phyloP scores from a whole-genome alignment of 2,113 vertebrate genomes.

The Micromys minutus region DNA sequence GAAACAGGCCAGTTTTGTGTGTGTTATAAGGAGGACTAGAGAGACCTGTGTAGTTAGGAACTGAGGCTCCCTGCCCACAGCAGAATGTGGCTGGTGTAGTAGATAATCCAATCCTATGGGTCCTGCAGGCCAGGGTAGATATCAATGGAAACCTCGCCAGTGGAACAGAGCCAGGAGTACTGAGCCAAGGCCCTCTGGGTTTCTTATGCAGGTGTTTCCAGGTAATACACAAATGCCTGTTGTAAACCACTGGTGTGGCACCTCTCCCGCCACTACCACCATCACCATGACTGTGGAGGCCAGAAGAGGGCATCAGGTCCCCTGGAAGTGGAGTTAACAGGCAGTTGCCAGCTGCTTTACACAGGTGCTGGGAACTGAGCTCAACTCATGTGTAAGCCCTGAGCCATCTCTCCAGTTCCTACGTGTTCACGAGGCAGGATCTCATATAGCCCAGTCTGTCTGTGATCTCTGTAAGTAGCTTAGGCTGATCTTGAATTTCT shows the following conservation, averaged over 20 bases:
- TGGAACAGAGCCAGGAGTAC: not conserved
- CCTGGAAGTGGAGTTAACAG: not conserved
- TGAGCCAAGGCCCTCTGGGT: not conserved
- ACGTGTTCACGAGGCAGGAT: not conserved
- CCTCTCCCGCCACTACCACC: accelerated
- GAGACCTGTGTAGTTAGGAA: not conserved
- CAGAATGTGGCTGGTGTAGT: not conserved
- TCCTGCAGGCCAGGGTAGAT: not conserved
- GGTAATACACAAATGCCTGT: not conserved
- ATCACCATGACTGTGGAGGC: not conserved
- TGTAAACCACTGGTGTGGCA: not conserved
- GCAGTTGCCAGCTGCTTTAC: not conserved
- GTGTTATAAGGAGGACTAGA: not conserved
- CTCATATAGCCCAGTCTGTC: not conserved
- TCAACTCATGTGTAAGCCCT: not conserved
- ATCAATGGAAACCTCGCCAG: not conserved
- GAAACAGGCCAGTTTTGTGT: not conserved
- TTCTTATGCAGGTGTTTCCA: not conserved
- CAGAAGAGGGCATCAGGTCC: not conserved
- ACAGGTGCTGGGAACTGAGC: not conserved
- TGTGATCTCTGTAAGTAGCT: not conserved
- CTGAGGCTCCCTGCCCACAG: not conserved
- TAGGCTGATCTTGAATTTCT: not conserved
- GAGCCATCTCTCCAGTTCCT: not conserved
- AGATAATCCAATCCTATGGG: not conserved